Conservation (phyloP, 30 jellyfish, hydroid and myxozoan species). For the Chironex yamaguchii region DNA sequence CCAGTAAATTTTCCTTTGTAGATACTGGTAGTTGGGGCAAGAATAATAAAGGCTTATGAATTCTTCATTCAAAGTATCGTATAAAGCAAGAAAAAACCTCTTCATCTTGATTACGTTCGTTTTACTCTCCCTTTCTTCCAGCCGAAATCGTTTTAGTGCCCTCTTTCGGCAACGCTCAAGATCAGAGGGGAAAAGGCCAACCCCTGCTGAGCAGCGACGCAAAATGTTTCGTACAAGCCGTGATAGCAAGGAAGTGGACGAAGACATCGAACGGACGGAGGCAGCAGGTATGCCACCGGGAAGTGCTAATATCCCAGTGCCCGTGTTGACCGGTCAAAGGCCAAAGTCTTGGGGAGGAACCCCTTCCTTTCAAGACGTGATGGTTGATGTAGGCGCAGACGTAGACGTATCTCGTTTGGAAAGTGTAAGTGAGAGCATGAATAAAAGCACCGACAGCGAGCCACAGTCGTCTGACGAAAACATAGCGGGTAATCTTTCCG, state of each 20-base stretch:
- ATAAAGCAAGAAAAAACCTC: no score
- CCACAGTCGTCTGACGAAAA: background rate
- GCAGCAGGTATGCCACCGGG: slow-evolving; percentile 18
- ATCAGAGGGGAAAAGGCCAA: slow-evolving; percentile 31
- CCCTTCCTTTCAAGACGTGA: slow-evolving; percentile 53
- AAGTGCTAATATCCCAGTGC: background rate
- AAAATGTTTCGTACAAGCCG: slow-evolving; percentile 20
- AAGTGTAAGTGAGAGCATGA: background rate
- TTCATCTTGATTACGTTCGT: no score
- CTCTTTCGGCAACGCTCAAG: slow-evolving; percentile 76
- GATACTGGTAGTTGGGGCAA: no score
- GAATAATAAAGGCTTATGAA: no score
- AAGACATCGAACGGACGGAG: background rate
- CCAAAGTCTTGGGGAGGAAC: slow-evolving; percentile 28
- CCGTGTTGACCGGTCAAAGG: background rate
- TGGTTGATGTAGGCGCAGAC: background rate
- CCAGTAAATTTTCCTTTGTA: no score
- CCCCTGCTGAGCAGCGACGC: slow-evolving; percentile 43
- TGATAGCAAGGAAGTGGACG: background rate
- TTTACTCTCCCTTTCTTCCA: no score
- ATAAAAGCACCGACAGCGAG: no score
- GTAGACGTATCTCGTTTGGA: background rate
- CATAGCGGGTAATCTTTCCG: slow-evolving; percentile 12
- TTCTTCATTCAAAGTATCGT: no score
- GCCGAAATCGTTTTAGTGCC: slow-evolving; percentile 74